These are phyloP conservation scores for Apeira syringaria DNA, from an alignment of 2,888 invertebrate species.

Conservation along the genomic window DNA sequence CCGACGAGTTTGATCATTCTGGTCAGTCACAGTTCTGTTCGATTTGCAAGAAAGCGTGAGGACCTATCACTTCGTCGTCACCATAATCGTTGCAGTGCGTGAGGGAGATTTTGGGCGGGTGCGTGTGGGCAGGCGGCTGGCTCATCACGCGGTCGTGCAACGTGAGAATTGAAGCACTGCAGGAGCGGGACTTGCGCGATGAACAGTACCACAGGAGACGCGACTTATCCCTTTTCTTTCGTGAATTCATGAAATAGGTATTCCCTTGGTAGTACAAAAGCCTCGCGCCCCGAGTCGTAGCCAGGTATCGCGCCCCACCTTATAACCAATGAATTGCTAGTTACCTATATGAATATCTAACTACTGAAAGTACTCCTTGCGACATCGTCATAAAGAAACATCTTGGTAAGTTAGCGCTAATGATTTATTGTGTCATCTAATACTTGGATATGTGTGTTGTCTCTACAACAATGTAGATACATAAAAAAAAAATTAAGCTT, in stretches of 20 bases:
- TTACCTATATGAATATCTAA: slow-evolving; percentile 5
- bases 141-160: slow-evolving; percentile 53
- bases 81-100: slow-evolving; percentile 28
- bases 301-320: slow-evolving; percentile 50
- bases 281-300: slow-evolving; percentile 52
- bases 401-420: not conserved
- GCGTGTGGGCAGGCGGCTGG: slow-evolving; percentile 54
- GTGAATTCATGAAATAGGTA: slow-evolving; percentile 60
- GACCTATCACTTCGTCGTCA: slow-evolving; percentile 17
- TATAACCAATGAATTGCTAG: slow-evolving; percentile 23
- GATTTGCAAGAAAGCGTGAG: slow-evolving; percentile 25
- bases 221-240: slow-evolving; percentile 46
- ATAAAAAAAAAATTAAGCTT: slow-evolving; percentile 3
- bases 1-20: too few species aligned
- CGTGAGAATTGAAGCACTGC: slow-evolving; percentile 57
- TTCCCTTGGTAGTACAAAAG: slow-evolving; percentile 60
- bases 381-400: slow-evolving; percentile 4
- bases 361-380: not conserved
- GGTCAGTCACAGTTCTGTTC: slow-evolving; percentile 18
- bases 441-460: slow-evolving; percentile 7
- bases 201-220: slow-evolving; percentile 64
- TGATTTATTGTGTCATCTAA: slow-evolving; percentile 8
- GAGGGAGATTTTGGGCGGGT: slow-evolving; percentile 54
- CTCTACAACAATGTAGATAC: slow-evolving; percentile 3
- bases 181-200: slow-evolving; percentile 57